phyloP scores from a whole-genome alignment of 2,888 invertebrate genomes.

The Ormyrus pomaceus region DNA sequence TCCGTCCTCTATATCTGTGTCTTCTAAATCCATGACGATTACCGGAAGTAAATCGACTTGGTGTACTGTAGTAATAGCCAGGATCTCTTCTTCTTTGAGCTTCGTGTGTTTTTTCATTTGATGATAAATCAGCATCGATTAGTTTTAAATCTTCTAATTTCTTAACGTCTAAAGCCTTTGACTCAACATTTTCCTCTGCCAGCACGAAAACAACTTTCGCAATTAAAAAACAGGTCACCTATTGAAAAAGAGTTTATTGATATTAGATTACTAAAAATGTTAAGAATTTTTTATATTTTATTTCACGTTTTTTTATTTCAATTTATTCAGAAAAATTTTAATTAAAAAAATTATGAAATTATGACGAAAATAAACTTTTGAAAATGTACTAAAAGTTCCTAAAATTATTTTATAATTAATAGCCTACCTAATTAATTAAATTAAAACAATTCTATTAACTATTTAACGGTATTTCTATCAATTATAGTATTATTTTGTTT shows the following conservation, averaged over 20 bases:
- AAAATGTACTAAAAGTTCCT: too few species aligned
- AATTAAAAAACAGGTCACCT: conserved; percentile 61
- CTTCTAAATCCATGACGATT: conserved; percentile 1
- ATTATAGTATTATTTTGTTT: too few species aligned
- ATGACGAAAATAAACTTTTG: too few species aligned
- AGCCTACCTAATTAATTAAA: too few species aligned
- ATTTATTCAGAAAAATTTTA: too few species aligned
- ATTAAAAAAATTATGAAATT: too few species aligned
- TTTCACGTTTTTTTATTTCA: too few species aligned
- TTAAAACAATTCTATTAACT: too few species aligned
- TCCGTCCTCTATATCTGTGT: conserved; percentile 60
- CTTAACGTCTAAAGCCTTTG: conserved; percentile 31
- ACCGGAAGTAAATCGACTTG: conserved; percentile 54
- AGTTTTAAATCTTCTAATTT: conserved; percentile 4
- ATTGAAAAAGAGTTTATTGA: conserved; percentile 38
- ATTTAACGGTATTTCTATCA: too few species aligned
- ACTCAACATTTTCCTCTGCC: conserved; percentile 54
- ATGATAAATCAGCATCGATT: conserved; percentile 25
- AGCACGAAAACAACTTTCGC: conserved; percentile 56
- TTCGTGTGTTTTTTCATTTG: conserved; percentile 58
- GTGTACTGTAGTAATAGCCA: conserved; percentile 66
- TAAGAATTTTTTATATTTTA: too few species aligned
- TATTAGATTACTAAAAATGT: too few species aligned
- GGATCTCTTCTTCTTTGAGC: conserved; percentile 68
- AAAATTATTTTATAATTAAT: too few species aligned